Evolutionary conservation across 1,140 invertebrate species (phyloP), one percentile per base, ranked within the genome.

Genomic region (Helicoverpa zea): DNA sequence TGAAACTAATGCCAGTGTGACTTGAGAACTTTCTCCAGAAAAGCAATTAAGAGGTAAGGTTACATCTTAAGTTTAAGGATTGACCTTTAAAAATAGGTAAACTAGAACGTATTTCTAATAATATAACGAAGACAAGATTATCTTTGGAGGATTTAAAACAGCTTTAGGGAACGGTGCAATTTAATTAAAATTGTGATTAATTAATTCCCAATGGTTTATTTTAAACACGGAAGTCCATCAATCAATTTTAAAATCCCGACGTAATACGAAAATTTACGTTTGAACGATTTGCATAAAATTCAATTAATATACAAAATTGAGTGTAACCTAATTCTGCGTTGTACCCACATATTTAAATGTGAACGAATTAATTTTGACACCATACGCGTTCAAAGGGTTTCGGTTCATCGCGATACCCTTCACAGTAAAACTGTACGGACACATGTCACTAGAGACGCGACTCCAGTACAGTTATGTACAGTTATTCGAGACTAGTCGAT

Each of bases 301-400:
- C 59, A 52, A 77, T 77, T 35, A 77, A 66, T 66, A 58, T 54
- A 54, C 51, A 73, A 73, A 73, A 43, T 66, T 66, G 30, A 30
- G 74, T 64, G 61, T 64, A 75, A 61, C 73, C 29, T 61, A 47
- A 61, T 43, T 16, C 47, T 23, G 11, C n/a, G 14, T 16, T 29
- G 47, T 51, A 52, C 18, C 49, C 23, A 54, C 43, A 68, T 52
- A 77, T 77, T 77, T 66, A 77, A 77, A 64, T 66, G 51, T 63
- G 59, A 66, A 66, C 49, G 56, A 77, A 77, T 77, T 77, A 77
- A 77, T 66, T 52, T 77, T 66, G 75, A 66, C 75, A 66, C 75
- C 47, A n/a, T 66, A 12, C 47, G 56, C 35, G 43, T 76, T 63
- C 58, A 54, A 54, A 77, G 75, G 75, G 75, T 77, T 66, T 51